Conservation (phyloP, 2,797 vertebrate genomes). For the Bradypodion ventrale region DNA sequence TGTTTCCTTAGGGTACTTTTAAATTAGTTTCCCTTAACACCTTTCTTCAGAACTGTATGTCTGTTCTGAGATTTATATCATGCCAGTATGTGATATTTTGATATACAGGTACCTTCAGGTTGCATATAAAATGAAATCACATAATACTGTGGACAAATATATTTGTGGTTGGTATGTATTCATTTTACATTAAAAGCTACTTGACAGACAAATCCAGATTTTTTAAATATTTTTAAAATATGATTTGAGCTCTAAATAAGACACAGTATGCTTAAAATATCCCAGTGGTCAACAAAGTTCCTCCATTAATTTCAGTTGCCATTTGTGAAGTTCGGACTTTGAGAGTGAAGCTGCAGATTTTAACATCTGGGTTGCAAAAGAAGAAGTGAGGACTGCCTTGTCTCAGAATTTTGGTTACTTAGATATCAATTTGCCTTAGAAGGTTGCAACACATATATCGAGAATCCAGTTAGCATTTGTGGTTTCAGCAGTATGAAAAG, state of each 20-base stretch:
- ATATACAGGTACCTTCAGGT: neutral
- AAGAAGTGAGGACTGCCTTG: neutral
- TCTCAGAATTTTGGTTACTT: conserved; percentile 11
- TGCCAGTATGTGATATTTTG: neutral
- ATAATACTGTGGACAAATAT: neutral
- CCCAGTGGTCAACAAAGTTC: neutral
- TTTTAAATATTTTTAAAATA: neutral
- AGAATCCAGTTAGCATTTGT: neutral
- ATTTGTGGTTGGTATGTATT: neutral
- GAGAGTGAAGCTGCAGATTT: neutral
- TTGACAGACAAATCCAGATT: neutral
- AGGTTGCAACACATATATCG: neutral
- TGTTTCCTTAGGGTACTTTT: neutral
- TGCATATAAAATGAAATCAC: neutral
- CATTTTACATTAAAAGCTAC: neutral
- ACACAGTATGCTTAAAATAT: neutral
- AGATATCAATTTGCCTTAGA: neutral
- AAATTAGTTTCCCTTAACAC: neutral
- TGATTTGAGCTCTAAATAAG: neutral
- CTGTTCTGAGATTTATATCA: neutral
- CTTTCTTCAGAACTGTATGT: neutral
- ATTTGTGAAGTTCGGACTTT: conserved; percentile 2
- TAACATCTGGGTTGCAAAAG: neutral
- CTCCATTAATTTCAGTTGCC: conserved; percentile 6
- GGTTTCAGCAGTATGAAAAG: neutral